Conservation (phyloP, 2,113 vertebrate species). For the Danio rerio region DNA sequence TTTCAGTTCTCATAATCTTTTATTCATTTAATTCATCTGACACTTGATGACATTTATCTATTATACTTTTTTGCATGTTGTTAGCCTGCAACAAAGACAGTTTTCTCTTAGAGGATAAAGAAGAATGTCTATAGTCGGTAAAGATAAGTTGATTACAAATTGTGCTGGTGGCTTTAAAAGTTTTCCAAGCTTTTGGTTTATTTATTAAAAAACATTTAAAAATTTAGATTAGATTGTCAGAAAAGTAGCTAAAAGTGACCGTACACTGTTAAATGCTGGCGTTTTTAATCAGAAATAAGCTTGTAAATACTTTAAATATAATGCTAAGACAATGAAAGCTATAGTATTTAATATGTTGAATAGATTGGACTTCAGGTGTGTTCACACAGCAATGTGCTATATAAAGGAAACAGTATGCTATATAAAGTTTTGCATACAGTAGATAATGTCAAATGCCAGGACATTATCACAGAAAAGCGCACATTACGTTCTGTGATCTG, state of each 20-base stretch:
- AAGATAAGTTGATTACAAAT: not conserved
- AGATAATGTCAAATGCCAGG: too few relatives aligned
- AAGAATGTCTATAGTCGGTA: not conserved
- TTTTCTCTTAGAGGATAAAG: not conserved
- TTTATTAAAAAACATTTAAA: too few relatives aligned
- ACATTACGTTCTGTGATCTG: too few relatives aligned
- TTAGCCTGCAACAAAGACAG: not conserved
- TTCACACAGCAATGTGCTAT: too few relatives aligned
- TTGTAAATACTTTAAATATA: not conserved
- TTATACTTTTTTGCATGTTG: not conserved
- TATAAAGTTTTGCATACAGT: too few relatives aligned
- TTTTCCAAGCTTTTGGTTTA: too few relatives aligned
- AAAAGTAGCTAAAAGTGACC: not conserved
- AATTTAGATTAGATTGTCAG: too few relatives aligned
- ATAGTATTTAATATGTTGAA: not conserved
- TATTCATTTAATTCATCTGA: not conserved
- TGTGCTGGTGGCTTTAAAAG: too few relatives aligned
- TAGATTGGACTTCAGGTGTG: not conserved
- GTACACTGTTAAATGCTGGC: not conserved
- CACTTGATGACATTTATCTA: not conserved
- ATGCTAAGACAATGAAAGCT: not conserved
- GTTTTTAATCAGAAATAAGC: not conserved
- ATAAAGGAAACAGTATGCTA: too few relatives aligned
- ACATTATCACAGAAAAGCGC: too few relatives aligned
- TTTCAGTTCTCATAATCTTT: not conserved